Evolutionary conservation across 2,797 vertebrate genomes (phyloP).

Genomic region (Melanotaenia maccullochi): DNA sequence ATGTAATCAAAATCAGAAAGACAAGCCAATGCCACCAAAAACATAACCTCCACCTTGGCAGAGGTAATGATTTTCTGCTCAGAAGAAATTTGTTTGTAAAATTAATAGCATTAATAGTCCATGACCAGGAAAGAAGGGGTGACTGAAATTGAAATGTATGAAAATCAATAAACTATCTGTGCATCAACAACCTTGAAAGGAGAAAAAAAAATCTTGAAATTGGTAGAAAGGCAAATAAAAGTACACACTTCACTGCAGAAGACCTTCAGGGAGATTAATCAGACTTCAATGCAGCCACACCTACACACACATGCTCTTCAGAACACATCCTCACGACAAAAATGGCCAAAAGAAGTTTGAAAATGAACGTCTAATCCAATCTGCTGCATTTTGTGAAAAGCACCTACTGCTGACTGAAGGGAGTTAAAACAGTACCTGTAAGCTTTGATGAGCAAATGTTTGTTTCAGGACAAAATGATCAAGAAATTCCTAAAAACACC

Average conservation of each 20-base stretch:
- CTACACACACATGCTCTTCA: background rate
- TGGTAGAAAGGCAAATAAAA: background rate
- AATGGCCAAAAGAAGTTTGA: background rate
- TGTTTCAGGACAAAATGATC: background rate
- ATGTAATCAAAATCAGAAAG: background rate
- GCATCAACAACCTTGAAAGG: background rate
- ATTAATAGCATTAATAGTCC: constrained; percentile 12
- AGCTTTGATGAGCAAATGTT: background rate
- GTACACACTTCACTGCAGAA: background rate
- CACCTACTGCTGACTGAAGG: background rate
- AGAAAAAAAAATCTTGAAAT: background rate
- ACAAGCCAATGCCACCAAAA: too few relatives aligned
- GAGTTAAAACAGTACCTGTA: background rate
- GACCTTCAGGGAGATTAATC: background rate
- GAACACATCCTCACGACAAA: background rate
- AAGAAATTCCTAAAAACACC: background rate
- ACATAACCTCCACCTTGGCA: background rate
- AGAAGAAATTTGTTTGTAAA: constrained; percentile 29
- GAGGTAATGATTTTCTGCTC: constrained; percentile 2
- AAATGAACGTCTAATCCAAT: background rate
- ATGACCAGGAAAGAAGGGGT: background rate
- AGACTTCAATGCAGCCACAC: background rate
- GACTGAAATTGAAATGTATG: constrained; percentile 3
- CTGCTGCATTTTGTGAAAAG: background rate
- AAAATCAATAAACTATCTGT: constrained; percentile 2